Evolutionary conservation across 2,113 vertebrate genomes (phyloP).

Genomic region (Oostethus manadensis): DNA sequence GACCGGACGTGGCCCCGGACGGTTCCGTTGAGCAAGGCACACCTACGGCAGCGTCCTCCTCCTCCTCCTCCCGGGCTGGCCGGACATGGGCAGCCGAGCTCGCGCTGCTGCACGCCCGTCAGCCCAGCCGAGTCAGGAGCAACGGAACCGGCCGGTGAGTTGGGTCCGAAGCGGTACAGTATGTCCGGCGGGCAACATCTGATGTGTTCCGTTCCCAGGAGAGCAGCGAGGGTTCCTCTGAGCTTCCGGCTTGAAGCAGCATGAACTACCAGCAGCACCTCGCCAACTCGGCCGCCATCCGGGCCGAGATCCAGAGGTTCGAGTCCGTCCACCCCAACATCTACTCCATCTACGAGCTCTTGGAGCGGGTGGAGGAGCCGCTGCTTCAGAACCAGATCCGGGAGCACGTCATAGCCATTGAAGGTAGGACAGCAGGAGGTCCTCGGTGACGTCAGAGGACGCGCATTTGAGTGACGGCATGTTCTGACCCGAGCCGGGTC

Average conservation of each 20-base stretch:
- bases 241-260: background rate
- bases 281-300: slow-evolving; percentile 93
- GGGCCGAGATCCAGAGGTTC: slow-evolving; percentile 92
- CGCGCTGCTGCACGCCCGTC: slow-evolving; percentile 56
- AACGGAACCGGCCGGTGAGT: slow-evolving; percentile 9
- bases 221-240: background rate
- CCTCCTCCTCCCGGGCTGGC: background rate
- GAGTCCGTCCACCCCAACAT: slow-evolving; percentile 98
- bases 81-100: slow-evolving; percentile 60
- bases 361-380: slow-evolving; percentile 95
- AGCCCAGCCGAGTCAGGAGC: slow-evolving; percentile 39
- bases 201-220: background rate
- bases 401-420: slow-evolving; percentile 96
- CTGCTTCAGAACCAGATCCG: slow-evolving; percentile 94
- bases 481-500: no score
- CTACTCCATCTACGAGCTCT: slow-evolving; percentile 97
- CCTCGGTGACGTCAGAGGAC: no score
- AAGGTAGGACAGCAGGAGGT: slow-evolving; percentile 75
- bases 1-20: background rate
- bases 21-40: background rate
- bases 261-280: slow-evolving; percentile 99
- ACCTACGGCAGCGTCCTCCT: background rate
- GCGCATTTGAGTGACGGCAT: no score
- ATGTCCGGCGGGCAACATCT: background rate
- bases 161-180: background rate